Conservation (phyloP, 1,140 invertebrate genomes). For the Telenomus remus region DNA sequence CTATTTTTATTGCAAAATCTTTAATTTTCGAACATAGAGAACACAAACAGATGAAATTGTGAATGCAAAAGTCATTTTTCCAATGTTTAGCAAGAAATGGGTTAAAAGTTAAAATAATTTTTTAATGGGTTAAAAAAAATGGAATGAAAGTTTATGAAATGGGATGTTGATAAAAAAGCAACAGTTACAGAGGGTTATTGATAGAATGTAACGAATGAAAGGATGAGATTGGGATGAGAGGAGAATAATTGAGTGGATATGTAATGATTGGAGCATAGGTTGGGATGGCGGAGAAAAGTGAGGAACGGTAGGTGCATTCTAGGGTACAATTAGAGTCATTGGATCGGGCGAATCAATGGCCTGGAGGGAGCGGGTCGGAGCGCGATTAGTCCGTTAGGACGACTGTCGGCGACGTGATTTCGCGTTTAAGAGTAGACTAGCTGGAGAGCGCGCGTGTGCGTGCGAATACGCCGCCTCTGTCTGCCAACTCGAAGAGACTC, state of each 20-base stretch:
- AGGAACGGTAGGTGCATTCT: slow-evolving; percentile 16
- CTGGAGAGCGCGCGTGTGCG: slow-evolving; percentile 10
- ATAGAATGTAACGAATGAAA: no score
- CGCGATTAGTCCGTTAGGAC: slow-evolving; percentile 42
- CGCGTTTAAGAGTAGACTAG: slow-evolving; percentile 22
- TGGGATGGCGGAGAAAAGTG: slow-evolving; percentile 5
- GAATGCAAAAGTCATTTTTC: no score
- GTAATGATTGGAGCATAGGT: slow-evolving; percentile 1
- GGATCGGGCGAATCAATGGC: slow-evolving; percentile 30
- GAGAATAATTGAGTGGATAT: slow-evolving; percentile 4
- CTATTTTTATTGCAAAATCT: no score
- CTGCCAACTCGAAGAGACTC: slow-evolving; percentile 2
- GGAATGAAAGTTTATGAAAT: no score
- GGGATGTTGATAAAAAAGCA: no score
- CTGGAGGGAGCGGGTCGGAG: slow-evolving; percentile 10
- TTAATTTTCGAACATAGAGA: no score
- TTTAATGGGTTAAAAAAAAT: no score
- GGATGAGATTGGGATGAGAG: slow-evolving; percentile 3
- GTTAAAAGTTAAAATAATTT: no score
- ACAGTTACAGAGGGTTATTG: no score
- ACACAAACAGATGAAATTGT: no score
- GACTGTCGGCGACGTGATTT: slow-evolving; percentile 27
- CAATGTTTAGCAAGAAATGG: no score
- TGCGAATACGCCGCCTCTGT: slow-evolving; percentile 20
- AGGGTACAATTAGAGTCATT: slow-evolving; percentile 41